These are phyloP conservation scores for Helicoverpa zea DNA, from an alignment of 1,140 invertebrate genomes.

Conservation along the genomic window DNA sequence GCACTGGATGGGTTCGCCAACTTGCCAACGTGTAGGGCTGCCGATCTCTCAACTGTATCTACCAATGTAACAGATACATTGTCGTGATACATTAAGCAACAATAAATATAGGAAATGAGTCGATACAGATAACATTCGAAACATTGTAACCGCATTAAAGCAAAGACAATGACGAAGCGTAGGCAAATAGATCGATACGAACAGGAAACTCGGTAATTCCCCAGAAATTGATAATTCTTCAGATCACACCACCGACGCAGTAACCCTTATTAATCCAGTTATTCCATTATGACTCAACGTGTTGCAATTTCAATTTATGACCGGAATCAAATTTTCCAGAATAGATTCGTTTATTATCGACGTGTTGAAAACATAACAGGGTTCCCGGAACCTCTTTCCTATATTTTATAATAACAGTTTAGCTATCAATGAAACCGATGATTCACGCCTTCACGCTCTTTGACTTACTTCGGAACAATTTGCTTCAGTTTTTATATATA, in stretches of 20 bases:
- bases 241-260: conserved; percentile 1
- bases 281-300: conserved; percentile 11
- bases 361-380: conserved; percentile 7
- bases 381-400: not conserved
- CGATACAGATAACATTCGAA: not conserved
- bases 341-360: conserved; percentile 12
- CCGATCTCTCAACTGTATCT: not conserved
- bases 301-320: conserved; percentile 20
- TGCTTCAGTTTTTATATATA: conserved; percentile 18
- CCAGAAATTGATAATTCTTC: not conserved
- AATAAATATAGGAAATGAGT: not conserved
- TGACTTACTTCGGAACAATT: conserved; percentile 3
- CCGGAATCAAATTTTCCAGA: conserved; percentile 27
- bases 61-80: not conserved
- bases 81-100: not conserved
- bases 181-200: not conserved
- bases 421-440: conserved; percentile 10
- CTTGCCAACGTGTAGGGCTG: conserved; percentile 24
- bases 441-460: conserved; percentile 28
- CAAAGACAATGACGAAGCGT: not conserved
- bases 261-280: not conserved
- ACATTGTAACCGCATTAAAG: not conserved
- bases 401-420: conserved; percentile 6
- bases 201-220: not conserved
- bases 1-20: conserved; percentile 22